Evolutionary conservation across 2,888 invertebrate genomes (phyloP).

Genomic region (Idaea dimidiata): DNA sequence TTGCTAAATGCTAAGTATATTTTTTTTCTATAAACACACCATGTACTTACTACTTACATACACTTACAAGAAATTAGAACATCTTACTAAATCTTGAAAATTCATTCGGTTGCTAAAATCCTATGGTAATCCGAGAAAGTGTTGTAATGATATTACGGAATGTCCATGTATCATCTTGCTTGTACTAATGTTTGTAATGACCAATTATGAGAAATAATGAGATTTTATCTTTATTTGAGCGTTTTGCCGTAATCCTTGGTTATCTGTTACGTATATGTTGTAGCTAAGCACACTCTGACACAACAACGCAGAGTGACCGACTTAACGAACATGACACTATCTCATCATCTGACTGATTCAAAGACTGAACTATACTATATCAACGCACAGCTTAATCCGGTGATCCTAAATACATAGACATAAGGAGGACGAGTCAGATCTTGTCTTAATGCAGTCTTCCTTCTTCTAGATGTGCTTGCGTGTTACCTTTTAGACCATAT

Average conservation of each 20-base stretch:
- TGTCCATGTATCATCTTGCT: conserved; percentile 6
- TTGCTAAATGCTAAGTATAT: too few species aligned
- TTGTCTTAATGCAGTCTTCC: too few species aligned
- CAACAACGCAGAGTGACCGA: too few species aligned
- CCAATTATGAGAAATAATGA: background rate
- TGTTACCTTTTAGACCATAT: too few species aligned
- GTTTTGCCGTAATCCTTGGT: background rate
- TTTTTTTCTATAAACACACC: too few species aligned
- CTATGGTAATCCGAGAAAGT: conserved; percentile 9
- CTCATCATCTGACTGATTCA: too few species aligned
- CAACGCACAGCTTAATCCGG: too few species aligned
- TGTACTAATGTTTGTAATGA: conserved; percentile 6
- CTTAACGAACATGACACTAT: too few species aligned
- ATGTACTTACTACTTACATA: background rate
- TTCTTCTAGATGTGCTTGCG: too few species aligned
- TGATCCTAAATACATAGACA: too few species aligned
- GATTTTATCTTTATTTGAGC: background rate
- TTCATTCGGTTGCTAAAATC: conserved; percentile 14
- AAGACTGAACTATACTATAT: too few species aligned
- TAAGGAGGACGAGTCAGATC: too few species aligned
- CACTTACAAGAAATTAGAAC: background rate
- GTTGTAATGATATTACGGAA: conserved; percentile 9
- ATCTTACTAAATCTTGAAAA: conserved; percentile 10
- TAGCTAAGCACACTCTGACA: background rate
- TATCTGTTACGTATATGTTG: background rate